Conservation (phyloP, 2,888 invertebrate genomes). For the Agapostemon virescens region DNA sequence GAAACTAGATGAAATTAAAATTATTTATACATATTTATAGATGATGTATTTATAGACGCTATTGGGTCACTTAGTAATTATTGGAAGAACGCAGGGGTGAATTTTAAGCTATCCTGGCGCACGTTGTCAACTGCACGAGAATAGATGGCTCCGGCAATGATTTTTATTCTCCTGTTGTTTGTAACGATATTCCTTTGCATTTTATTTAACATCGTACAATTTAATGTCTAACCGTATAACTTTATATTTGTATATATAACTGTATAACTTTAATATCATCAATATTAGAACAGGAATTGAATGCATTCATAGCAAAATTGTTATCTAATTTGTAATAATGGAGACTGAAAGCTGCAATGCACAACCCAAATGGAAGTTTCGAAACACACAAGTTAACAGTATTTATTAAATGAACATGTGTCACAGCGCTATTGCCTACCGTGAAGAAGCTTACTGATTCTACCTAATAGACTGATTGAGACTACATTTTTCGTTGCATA, state of each 20-base stretch:
- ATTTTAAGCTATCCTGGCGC: background rate
- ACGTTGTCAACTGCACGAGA: background rate
- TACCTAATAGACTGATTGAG: constrained; percentile 61
- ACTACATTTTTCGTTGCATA: constrained; percentile 77
- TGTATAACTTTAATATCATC: no score
- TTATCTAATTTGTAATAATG: no score
- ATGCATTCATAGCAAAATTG: no score
- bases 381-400: no score
- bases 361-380: no score
- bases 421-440: constrained; percentile 46
- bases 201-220: background rate
- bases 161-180: background rate
- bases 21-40: constrained; percentile 26
- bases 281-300: no score
- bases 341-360: no score
- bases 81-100: constrained; percentile 24
- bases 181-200: background rate
- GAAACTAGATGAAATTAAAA: constrained; percentile 31
- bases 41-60: constrained; percentile 29
- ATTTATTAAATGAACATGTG: no score
- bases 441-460: constrained; percentile 48
- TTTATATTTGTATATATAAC: no score
- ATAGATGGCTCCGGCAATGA: background rate
- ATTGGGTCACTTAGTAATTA: constrained; percentile 35
- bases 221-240: background rate